phyloP scores from a whole-genome alignment of 2,797 vertebrate species.

The Crypturellus tataupa region DNA sequence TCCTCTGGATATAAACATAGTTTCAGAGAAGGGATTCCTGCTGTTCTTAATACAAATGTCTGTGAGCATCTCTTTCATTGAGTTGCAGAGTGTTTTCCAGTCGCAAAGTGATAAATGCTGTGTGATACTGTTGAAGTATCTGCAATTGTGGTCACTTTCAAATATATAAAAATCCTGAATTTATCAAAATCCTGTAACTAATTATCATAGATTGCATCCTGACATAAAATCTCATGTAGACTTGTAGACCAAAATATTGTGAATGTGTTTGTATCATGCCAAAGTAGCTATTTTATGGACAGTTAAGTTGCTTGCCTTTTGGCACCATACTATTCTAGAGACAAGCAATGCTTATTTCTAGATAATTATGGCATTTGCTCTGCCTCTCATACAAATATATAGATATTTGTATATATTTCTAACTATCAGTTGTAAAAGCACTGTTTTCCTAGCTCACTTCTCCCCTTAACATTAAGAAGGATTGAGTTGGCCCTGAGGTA shows the following conservation, averaged over 20 bases:
- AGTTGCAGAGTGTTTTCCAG: background rate
- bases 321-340: background rate
- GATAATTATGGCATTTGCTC: fast-evolving
- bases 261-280: fast-evolving
- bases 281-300: fast-evolving
- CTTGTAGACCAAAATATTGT: background rate
- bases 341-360: background rate
- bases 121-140: background rate
- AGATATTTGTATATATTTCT: too few species aligned
- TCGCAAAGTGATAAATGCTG: background rate
- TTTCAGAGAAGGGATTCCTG: background rate
- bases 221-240: background rate
- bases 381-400: background rate
- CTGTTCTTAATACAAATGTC: background rate
- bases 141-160: background rate
- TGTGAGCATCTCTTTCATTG: background rate
- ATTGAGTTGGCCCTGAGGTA: background rate
- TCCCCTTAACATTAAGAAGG: background rate
- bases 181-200: background rate
- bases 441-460: fast-evolving
- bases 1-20: background rate
- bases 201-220: fast-evolving
- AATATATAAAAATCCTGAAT: fast-evolving
- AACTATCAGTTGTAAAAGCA: too few species aligned
- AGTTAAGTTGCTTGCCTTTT: background rate